These are phyloP conservation scores for Fregetta grallaria DNA, from an alignment of 2,113 vertebrate species.

Conservation along the genomic window DNA sequence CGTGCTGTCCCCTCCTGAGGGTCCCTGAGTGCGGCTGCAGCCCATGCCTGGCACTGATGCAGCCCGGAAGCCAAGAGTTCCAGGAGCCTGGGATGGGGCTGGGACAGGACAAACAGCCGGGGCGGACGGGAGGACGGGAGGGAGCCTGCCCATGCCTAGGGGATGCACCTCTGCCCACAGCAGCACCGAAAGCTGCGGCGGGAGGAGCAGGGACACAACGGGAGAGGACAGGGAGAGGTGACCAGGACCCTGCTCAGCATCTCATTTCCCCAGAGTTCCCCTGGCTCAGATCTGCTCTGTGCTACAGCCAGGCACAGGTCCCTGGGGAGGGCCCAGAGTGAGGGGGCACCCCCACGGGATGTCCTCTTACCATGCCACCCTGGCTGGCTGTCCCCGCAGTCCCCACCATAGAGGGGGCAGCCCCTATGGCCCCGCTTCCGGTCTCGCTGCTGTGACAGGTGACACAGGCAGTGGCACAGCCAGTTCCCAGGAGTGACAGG, in stretches of 20 bases:
- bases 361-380: conserved; percentile 10
- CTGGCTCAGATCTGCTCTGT: background rate
- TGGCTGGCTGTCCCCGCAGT: background rate
- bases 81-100: background rate
- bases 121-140: background rate
- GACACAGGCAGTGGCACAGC: background rate
- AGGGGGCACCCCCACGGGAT: background rate
- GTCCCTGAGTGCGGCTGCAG: rapidly evolving
- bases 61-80: background rate
- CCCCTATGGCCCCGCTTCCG: background rate
- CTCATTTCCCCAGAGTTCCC: background rate
- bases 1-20: rapidly evolving
- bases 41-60: background rate
- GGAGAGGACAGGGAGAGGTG: background rate
- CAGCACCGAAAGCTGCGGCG: background rate
- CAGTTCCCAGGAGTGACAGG: conserved; percentile 1
- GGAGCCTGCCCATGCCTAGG: background rate
- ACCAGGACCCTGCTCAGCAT: background rate
- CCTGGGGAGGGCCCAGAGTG: background rate
- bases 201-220: background rate
- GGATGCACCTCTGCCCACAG: background rate
- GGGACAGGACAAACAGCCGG: background rate
- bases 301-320: background rate
- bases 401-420: background rate
- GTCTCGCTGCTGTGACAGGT: background rate